Evolutionary conservation across 2,113 vertebrate genomes (phyloP).

Genomic region (Symphodus melops): DNA sequence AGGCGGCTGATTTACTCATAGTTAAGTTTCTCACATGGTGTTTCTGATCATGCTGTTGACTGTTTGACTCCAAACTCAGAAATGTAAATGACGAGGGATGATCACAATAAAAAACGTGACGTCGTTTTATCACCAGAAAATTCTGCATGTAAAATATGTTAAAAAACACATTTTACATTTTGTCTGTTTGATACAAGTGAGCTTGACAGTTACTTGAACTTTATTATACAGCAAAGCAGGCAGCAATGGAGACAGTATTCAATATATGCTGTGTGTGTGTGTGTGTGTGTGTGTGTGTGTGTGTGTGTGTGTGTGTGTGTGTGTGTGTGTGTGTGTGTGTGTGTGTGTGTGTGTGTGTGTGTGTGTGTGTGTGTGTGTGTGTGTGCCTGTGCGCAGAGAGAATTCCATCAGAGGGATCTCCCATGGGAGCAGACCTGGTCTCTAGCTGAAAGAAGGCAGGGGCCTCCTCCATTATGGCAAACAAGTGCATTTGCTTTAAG

Average conservation of each 20-base stretch:
- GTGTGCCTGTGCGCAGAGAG: slow-evolving; percentile 42
- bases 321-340: slow-evolving; percentile 25
- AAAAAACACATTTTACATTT: slow-evolving; percentile 23
- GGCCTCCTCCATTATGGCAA: slow-evolving; percentile 82
- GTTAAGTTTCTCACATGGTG: slow-evolving; percentile 43
- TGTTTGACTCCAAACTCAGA: slow-evolving; percentile 45
- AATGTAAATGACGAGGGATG: not conserved
- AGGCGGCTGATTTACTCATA: slow-evolving; percentile 61
- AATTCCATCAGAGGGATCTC: slow-evolving; percentile 70
- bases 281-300: slow-evolving; percentile 20
- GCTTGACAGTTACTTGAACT: slow-evolving; percentile 30
- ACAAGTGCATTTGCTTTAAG: slow-evolving; percentile 85
- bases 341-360: slow-evolving; percentile 31
- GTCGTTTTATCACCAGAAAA: slow-evolving; percentile 16
- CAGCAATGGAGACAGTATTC: slow-evolving; percentile 25
- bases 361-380: slow-evolving; percentile 24
- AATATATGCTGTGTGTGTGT: slow-evolving; percentile 4
- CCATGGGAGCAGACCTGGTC: slow-evolving; percentile 69
- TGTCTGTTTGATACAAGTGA: slow-evolving; percentile 31
- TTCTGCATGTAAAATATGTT: not conserved
- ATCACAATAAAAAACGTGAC: not conserved
- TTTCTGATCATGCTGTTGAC: slow-evolving; percentile 42
- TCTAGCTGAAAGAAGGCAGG: slow-evolving; percentile 68
- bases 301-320: slow-evolving; percentile 25
- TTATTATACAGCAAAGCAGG: slow-evolving; percentile 44